phyloP scores from a whole-genome alignment of 2,113 vertebrate species.

The Hypomesus transpacificus region DNA sequence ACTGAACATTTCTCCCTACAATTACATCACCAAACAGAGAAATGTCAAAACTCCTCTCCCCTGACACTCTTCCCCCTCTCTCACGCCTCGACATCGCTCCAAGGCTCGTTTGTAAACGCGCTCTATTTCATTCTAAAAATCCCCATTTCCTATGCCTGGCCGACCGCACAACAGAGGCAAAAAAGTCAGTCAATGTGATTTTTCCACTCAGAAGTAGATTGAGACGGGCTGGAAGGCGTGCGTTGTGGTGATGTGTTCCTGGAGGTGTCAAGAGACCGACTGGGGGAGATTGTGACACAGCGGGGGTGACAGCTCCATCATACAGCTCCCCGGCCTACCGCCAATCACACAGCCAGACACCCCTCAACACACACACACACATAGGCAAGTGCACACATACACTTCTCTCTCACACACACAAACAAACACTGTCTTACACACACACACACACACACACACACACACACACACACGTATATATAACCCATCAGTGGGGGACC shows the following conservation, averaged over 20 bases:
- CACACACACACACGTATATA: not conserved
- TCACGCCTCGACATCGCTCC: not conserved
- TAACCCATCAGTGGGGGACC: slow-evolving; percentile 19
- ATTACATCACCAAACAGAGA: not conserved
- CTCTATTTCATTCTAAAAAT: slow-evolving; percentile 6
- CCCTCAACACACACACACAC: not conserved
- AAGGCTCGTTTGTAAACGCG: not conserved
- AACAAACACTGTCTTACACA: not conserved
- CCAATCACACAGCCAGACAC: slow-evolving; percentile 40
- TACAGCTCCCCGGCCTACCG: slow-evolving; percentile 57
- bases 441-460: not conserved
- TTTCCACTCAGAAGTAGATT: slow-evolving; percentile 45
- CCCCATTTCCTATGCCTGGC: slow-evolving; percentile 26
- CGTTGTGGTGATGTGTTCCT: slow-evolving; percentile 49
- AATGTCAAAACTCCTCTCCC: not conserved
- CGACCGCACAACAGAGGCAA: slow-evolving; percentile 16
- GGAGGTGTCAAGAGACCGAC: slow-evolving; percentile 41
- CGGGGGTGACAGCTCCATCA: slow-evolving; percentile 65
- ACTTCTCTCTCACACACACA: not conserved
- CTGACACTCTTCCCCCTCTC: not conserved
- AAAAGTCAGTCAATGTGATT: slow-evolving; percentile 10
- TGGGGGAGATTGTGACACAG: slow-evolving; percentile 50
- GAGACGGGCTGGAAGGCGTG: slow-evolving; percentile 45
- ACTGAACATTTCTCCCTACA: not conserved
- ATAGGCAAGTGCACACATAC: too few relatives aligned